phyloP scores from a whole-genome alignment of 2,797 vertebrate genomes.

The Rhinella marina region DNA sequence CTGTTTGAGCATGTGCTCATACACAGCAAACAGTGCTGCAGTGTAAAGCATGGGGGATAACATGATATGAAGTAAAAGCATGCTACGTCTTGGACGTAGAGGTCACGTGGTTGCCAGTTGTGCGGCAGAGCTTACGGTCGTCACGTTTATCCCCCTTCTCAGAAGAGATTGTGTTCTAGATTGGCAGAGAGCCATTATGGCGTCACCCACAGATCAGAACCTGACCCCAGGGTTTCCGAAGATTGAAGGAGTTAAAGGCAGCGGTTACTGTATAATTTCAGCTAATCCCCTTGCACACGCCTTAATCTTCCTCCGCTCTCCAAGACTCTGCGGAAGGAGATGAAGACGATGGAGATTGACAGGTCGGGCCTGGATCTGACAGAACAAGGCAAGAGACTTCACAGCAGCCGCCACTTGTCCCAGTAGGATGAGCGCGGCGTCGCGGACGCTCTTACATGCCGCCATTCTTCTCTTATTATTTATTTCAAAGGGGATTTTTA shows the following conservation, averaged over 20 bases:
- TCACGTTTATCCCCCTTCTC: not conserved
- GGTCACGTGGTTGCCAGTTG: not conserved
- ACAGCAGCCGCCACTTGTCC: slow-evolving; percentile 10
- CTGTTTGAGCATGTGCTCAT: not conserved
- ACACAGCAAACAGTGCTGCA: not conserved
- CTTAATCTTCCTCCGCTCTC: slow-evolving; percentile 43
- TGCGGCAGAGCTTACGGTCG: not conserved
- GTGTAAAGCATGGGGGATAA: not conserved
- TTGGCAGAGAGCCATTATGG: not conserved
- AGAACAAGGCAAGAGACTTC: slow-evolving; percentile 11
- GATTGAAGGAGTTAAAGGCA: slow-evolving; percentile 34
- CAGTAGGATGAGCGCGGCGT: not conserved
- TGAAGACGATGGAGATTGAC: slow-evolving; percentile 36
- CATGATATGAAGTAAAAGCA: not conserved
- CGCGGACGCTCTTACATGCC: not conserved
- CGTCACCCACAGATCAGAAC: not conserved
- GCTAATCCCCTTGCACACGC: slow-evolving; percentile 41
- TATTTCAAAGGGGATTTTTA: slow-evolving; percentile 8
- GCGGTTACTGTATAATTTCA: slow-evolving; percentile 34
- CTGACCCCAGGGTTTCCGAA: not conserved
- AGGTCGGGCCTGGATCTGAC: not conserved
- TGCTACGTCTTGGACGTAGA: not conserved
- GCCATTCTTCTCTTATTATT: slow-evolving; percentile 12
- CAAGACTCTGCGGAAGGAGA: slow-evolving; percentile 35
- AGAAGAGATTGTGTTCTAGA: slow-evolving; percentile 27